Evolutionary conservation across 2,797 vertebrate genomes (phyloP), one percentile per base, ranked within the genome.

Genomic region (Sebastes wilsoni): DNA sequence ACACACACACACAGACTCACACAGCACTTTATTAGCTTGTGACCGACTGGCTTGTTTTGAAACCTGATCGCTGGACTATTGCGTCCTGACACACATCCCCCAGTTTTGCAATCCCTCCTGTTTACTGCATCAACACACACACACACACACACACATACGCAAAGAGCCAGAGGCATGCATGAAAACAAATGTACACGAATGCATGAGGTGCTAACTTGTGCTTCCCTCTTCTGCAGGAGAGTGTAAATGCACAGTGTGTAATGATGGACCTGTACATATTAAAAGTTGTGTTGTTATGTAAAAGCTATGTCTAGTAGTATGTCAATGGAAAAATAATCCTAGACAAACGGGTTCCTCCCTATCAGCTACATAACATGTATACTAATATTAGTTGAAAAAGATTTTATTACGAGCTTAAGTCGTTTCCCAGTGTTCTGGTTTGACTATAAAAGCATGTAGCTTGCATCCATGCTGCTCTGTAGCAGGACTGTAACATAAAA

Each of bases 1-100:
- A 49, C 42, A 76, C 49, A 67, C 52, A 76, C 46, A 28, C 55
- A 54, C n/a, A 66, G 38, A 75, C 28, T 66, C 23, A 65, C 73
- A 58, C 42, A 66, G 52, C 25, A 75, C 49, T 61, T 67, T 28
- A 49, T 20, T 25, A 59, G 36, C 23, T 87, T 81, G 80, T 88
- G 86, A 88, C 87, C 5, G 4, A 59, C 59, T 14, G 56, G 30
- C 83, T 89, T 93, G 92, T 93, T 93, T 93, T 93, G 93, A 92
- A 94, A 94, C 82, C 18, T 72, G 88, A 94, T 64, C 66, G 0
- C 58, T 13, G 20, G 56, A 23, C 25, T 22, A 4, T 46, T 49
- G 64, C 42, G 10, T 74, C 38, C 81, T 86, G 82, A 84, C 73
- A 86, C 81, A 82, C 78, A 38, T 46, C 28, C 12, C 22, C 32